Evolutionary conservation across 2,797 vertebrate genomes (phyloP), one percentile per base, ranked within the genome.

Genomic region (Acomys russatus): DNA sequence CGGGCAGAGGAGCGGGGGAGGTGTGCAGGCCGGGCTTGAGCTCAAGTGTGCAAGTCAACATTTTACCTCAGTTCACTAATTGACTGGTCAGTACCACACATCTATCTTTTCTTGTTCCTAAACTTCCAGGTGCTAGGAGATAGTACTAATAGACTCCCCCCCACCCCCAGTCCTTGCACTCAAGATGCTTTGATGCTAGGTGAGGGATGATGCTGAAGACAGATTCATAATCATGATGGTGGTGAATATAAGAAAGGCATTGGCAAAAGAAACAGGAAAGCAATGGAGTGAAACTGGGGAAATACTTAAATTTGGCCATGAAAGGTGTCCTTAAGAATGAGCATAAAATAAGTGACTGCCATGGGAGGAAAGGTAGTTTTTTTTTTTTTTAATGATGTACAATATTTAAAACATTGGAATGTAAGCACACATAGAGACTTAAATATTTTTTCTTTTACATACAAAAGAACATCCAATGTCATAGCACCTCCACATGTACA

Each of bases 271-370:
- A 49, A 56, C 3, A 49, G 17, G 61, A 9, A 14, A 25, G 15
- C 20, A 64, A 83, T 76, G 66, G 44, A 80, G 66, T 92, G n/a
- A 35, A 10, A 63, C 35, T 49, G 82, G 61, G 49, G 33, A 93
- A 49, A 44, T 77, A 0, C 74, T 88, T 76, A 44, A 82, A 22
- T 44, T 51, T 88, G 61, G 14, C 82, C 54, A 33, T 25, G 6
- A 79, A 92, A 95, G 4, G 4, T n/a, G 49, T 90, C 25, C 59
- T 93, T 93, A 73, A 82, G 89, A 90, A 79, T 86, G n/a, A 94
- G 14, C 22, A 20, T 35, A 63, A 88, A 94, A 51, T 49, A 96
- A 82, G 76, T 88, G 93, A 70, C 61, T 14, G 25, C 33, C 25
- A 59, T 85, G 76, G 38, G 61, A 71, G 38, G 49, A 79, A 92